Evolutionary conservation across 2,888 invertebrate genomes (phyloP).

Genomic region (Drosophila monieri): DNA sequence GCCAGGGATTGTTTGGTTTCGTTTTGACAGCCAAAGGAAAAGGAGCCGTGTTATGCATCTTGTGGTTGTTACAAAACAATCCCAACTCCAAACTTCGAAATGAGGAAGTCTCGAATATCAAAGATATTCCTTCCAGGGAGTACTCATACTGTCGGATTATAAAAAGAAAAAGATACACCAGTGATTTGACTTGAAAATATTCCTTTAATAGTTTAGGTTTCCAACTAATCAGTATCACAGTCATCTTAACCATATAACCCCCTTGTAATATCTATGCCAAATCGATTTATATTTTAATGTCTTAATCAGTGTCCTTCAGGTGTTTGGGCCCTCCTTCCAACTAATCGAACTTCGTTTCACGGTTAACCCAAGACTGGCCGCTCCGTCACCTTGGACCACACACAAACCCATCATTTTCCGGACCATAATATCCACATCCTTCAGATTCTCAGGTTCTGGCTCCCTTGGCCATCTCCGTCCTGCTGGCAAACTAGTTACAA

Average conservation of each 20-base stretch:
- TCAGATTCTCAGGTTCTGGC: constrained; percentile 7
- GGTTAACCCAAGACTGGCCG: constrained; percentile 70
- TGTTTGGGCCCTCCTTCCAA: constrained; percentile 32
- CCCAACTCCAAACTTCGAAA: constrained; percentile 8
- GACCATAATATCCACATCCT: constrained; percentile 3
- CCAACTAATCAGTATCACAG: background rate
- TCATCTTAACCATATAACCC: too few species aligned
- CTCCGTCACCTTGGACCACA: constrained; percentile 52
- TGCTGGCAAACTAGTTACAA: constrained; percentile 62
- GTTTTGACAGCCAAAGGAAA: constrained; percentile 57
- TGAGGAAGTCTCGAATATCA: constrained; percentile 27
- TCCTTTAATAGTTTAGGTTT: background rate
- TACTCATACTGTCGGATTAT: constrained; percentile 4
- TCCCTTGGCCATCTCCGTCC: constrained; percentile 23
- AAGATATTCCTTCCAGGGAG: constrained; percentile 13
- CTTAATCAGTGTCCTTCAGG: constrained; percentile 13
- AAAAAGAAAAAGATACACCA: constrained; percentile 3
- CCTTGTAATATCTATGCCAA: background rate
- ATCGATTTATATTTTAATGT: background rate
- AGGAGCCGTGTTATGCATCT: constrained; percentile 28
- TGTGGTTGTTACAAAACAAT: constrained; percentile 40
- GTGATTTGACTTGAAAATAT: background rate
- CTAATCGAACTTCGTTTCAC: constrained; percentile 42
- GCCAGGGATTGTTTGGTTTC: constrained; percentile 61
- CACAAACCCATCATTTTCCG: constrained; percentile 2